These are phyloP conservation scores for Lepidonotus clava DNA, from an alignment of 2,888 invertebrate genomes.

Conservation along the genomic window DNA sequence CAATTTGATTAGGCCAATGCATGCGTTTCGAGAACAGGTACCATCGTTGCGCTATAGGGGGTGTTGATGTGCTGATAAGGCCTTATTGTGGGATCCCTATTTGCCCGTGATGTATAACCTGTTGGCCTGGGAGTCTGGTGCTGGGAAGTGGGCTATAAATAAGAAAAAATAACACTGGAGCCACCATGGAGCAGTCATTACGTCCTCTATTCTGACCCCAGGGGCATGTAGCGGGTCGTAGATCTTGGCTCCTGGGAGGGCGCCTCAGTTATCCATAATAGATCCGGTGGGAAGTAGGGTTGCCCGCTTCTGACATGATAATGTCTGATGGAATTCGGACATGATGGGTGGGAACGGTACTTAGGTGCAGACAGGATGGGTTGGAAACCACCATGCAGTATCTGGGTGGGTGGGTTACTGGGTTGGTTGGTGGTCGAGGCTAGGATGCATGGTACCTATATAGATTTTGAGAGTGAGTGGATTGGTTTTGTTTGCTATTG, in stretches of 20 bases:
- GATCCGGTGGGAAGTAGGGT: neutral
- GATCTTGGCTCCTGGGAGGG: neutral
- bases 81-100: no score
- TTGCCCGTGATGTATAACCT: neutral
- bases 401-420: no score
- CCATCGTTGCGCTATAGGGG: no score
- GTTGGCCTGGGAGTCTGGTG: neutral
- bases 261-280: neutral
- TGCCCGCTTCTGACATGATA: neutral
- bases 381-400: no score
- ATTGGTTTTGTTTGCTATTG: no score
- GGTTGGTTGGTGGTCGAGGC: no score
- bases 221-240: neutral
- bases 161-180: neutral
- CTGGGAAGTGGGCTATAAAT: neutral
- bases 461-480: no score
- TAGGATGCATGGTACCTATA: no score
- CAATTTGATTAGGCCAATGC: no score
- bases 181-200: neutral
- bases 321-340: slow-evolving; percentile 8
- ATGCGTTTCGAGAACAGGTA: no score
- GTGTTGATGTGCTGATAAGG: no score
- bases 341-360: neutral
- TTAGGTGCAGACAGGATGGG: no score
- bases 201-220: neutral